A percentile compares a stretch with the other conserved stretches of the same genome.
Conservation (phyloP, 2,888 invertebrate species). For the Lasioglossum pauxillum region DNA sequence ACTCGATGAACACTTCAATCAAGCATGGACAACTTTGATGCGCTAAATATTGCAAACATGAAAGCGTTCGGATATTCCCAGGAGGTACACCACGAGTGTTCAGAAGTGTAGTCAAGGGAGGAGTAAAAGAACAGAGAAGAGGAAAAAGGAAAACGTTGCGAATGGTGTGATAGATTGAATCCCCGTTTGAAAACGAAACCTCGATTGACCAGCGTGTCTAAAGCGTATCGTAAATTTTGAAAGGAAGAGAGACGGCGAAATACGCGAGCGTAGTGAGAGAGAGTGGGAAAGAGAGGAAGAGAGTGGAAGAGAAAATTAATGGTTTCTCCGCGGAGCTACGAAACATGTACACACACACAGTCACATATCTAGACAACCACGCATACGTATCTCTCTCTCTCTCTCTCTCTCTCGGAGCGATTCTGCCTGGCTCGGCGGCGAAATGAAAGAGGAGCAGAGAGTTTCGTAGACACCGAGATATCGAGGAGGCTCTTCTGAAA, state of each 20-base stretch:
- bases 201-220: constrained; percentile 26
- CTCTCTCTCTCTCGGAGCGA: not conserved
- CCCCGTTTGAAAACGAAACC: constrained; percentile 13
- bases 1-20: not conserved
- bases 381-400: not conserved
- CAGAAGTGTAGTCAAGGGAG: not conserved
- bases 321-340: constrained; percentile 17
- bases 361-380: constrained; percentile 9
- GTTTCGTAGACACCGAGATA: constrained; percentile 30
- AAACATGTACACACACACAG: constrained; percentile 15
- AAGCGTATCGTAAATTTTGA: constrained; percentile 15
- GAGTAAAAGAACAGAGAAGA: not conserved
- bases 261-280: not conserved
- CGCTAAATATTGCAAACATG: not conserved
- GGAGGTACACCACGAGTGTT: not conserved
- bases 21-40: not conserved
- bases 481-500: constrained; percentile 35
- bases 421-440: not conserved
- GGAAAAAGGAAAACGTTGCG: not conserved
- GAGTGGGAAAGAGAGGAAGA: not conserved
- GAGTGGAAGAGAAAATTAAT: constrained; percentile 34
- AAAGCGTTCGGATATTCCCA: not conserved
- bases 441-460: constrained; percentile 12
- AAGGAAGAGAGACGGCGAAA: not conserved
- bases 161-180: constrained; percentile 13